A percentile compares a stretch with the other conserved stretches of the same genome.
Evolutionary conservation across 2,888 invertebrate genomes (phyloP).

Genomic region (Altica lythri): DNA sequence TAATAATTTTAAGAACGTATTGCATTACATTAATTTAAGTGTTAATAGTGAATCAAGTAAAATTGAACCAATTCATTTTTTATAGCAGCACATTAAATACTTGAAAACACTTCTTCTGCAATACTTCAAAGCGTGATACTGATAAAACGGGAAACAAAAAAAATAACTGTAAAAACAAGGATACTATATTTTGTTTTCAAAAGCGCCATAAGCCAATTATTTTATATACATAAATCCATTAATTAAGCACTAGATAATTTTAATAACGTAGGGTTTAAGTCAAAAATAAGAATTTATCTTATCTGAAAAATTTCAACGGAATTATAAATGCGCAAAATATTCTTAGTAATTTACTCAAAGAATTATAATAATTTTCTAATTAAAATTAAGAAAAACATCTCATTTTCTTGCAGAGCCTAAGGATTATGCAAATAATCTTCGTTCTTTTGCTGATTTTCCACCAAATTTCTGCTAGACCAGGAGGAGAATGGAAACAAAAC

Average conservation of each 20-base stretch:
- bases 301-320: background rate
- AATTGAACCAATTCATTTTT: no score
- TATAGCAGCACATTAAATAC: no score
- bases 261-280: slow-evolving; percentile 12
- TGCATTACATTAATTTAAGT: no score
- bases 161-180: slow-evolving; percentile 1
- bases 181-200: slow-evolving; percentile 9
- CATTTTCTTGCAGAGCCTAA: slow-evolving; percentile 19
- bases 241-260: background rate
- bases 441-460: slow-evolving; percentile 25
- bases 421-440: slow-evolving; percentile 5
- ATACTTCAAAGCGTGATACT: no score
- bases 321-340: background rate
- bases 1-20: no score
- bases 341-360: background rate
- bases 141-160: no score
- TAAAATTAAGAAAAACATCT: background rate
- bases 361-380: background rate
- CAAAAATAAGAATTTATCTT: slow-evolving; percentile 8
- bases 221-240: background rate
- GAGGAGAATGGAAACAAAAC: slow-evolving; percentile 35
- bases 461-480: slow-evolving; percentile 35
- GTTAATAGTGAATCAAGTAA: no score
- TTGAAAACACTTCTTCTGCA: no score
- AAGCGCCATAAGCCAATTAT: background rate